These are phyloP conservation scores for Xestia ashworthii DNA, from an alignment of 2,888 invertebrate species.

Conservation along the genomic window DNA sequence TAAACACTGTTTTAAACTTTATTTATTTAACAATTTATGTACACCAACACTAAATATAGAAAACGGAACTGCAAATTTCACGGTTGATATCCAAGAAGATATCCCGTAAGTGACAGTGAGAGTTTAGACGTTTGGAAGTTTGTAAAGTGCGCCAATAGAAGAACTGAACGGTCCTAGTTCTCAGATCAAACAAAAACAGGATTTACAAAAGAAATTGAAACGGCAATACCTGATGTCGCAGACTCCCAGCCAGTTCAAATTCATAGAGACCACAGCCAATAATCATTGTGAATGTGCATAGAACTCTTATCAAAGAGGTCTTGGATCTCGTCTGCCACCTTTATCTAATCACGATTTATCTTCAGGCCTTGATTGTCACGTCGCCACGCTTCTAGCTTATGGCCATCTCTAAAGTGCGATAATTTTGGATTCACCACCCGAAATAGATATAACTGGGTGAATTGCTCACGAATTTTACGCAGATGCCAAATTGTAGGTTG, in stretches of 20 bases:
- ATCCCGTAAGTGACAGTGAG: too few relatives aligned
- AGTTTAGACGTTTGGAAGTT: too few relatives aligned
- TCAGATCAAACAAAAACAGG: not conserved
- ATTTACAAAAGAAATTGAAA: not conserved
- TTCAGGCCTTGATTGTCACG: constrained; percentile 69
- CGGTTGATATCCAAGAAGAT: too few relatives aligned
- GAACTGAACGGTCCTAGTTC: not conserved
- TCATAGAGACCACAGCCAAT: not conserved
- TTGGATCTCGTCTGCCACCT: constrained; percentile 62
- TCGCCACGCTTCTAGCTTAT: constrained; percentile 54
- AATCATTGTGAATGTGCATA: constrained; percentile 44
- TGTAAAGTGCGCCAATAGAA: not conserved
- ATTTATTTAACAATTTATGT: too few relatives aligned
- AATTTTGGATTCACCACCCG: constrained; percentile 60
- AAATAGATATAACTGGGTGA: constrained; percentile 62
- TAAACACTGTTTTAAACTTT: too few relatives aligned
- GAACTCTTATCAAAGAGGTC: constrained; percentile 63
- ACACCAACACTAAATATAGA: too few relatives aligned
- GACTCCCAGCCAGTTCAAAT: not conserved
- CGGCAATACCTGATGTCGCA: not conserved
- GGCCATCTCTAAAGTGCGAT: constrained; percentile 53
- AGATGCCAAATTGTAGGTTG: constrained; percentile 42
- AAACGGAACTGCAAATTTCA: too few relatives aligned
- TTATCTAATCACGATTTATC: constrained; percentile 76
- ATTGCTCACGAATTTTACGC: constrained; percentile 32